Evolutionary conservation across 1,140 invertebrate genomes (phyloP), one percentile per base, ranked within the genome.

Genomic region (Calephelis nemesis): DNA sequence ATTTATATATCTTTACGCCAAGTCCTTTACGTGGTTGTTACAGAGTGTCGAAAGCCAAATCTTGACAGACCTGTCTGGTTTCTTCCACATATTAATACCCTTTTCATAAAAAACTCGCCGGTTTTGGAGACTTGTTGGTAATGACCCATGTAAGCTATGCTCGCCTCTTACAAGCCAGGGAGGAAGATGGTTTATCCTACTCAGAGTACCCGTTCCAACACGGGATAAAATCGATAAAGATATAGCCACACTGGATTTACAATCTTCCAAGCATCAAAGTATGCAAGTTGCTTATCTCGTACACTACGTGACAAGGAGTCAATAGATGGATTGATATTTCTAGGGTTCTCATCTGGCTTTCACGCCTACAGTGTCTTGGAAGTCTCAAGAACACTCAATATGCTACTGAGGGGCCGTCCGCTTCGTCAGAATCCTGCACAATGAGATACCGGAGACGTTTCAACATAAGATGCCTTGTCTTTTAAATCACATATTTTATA

Each of bases 321-420:
- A 48, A 49, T 49, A 62, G 69, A 62, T 62, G 69, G 50, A 74
- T 78, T 76, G 76, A 84, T 82, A 79, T 78, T 76, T 79, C 70
- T 70, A 84, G 73, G 52, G 68, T 75, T 68, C 68, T 69, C 68
- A 50, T 68, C 48, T 63, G 58, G 65, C 45, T 66, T 58, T 60
- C 52, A 70, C 72, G 73, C 67, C 72, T 72, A 62, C 66, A 71
- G 65, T 76, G 75, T 79, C 76, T 78, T 73, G 71, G 62, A 71
- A 70, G 71, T 72, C 72, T 76, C 66, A 69, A 86, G 78, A 65
- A 68, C 76, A 75, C 78, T 84, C 76, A 69, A 83, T 75, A 65
- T 67, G 62, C 75, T 68, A 78, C 78, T 74, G 68, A 77, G 74
- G 64, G 72, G 73, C 74, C 79, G 78, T 77, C 79, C 70, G 82